Conservation (phyloP, 2,113 vertebrate species). For the Strix uralensis region DNA sequence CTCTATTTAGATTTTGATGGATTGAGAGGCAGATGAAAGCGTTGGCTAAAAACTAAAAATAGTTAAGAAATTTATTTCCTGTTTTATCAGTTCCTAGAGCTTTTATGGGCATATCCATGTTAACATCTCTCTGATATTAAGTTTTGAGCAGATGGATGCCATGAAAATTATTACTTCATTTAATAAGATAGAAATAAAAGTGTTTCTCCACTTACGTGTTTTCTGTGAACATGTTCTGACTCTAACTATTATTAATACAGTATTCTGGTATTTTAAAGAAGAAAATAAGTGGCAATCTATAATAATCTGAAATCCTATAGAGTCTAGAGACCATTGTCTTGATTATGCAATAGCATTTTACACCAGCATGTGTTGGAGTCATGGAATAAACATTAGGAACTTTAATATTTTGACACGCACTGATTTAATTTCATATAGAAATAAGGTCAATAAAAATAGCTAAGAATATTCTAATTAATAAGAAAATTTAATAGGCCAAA, state of each 20-base stretch:
- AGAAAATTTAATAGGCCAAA: not conserved
- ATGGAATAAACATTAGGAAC: not conserved
- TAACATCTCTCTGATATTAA: conserved; percentile 31
- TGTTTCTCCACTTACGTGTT: not conserved
- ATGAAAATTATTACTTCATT: conserved; percentile 48
- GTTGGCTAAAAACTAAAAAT: conserved; percentile 41
- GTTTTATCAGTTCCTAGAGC: conserved; percentile 1
- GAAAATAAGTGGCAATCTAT: not conserved
- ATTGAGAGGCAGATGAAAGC: not conserved
- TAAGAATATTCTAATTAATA: not conserved
- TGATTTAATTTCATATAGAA: not conserved
- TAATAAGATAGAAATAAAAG: conserved; percentile 42
- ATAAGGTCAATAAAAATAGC: not conserved
- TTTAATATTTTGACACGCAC: not conserved
- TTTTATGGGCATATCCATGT: conserved; percentile 17
- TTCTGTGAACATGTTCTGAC: not conserved
- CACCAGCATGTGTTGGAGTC: not conserved
- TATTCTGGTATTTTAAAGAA: not conserved
- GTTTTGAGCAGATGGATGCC: conserved; percentile 49
- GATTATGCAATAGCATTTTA: not conserved
- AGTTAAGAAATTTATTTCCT: conserved; percentile 46
- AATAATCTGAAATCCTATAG: not conserved
- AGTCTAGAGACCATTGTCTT: not conserved
- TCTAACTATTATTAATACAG: not conserved
- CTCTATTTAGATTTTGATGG: conserved; percentile 39